phyloP scores from a whole-genome alignment of 1,140 invertebrate genomes.

The Antheraea mylitta region DNA sequence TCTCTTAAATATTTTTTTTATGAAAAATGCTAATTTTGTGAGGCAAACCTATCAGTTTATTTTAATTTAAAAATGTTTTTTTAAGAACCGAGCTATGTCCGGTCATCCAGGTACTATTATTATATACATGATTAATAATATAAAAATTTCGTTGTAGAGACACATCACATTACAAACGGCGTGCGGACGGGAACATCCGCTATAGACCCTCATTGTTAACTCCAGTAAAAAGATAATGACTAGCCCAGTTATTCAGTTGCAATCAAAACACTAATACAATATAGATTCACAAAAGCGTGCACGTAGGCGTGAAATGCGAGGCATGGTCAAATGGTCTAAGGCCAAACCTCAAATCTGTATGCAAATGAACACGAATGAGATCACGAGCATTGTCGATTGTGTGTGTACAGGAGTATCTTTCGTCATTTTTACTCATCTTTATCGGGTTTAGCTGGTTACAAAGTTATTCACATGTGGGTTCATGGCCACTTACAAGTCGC shows the following conservation, averaged over 20 bases:
- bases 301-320: conserved; percentile 21
- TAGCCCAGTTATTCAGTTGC: not conserved
- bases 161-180: no score
- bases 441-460: not conserved
- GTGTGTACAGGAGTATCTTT: not conserved
- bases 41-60: no score
- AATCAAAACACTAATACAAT: conserved; percentile 4
- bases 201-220: not conserved
- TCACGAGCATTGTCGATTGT: conserved; percentile 34
- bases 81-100: no score
- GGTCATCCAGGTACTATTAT: no score
- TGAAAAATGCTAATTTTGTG: no score
- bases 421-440: not conserved
- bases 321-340: conserved; percentile 21
- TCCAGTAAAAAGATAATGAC: not conserved
- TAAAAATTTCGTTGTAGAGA: no score
- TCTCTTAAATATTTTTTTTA: no score
- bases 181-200: no score
- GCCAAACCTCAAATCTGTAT: conserved; percentile 43
- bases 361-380: conserved; percentile 52
- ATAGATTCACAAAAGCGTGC: not conserved
- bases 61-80: no score
- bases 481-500: not conserved
- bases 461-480: conserved; percentile 1
- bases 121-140: no score